Evolutionary conservation across 1,140 invertebrate species (phyloP).

Genomic region (Caenorhabditis briggsae): DNA sequence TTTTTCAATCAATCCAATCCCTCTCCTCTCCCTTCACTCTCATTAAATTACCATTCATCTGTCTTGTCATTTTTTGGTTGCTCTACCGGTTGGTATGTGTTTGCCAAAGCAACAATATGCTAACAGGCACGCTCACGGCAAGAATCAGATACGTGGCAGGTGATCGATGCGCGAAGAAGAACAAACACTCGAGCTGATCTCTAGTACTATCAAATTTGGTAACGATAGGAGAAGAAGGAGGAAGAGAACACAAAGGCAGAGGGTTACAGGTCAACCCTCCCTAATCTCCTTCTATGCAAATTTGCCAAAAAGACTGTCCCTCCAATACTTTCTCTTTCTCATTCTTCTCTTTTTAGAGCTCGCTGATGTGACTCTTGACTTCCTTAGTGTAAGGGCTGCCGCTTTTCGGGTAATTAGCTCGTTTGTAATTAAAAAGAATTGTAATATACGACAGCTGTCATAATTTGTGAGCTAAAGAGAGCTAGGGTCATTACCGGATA

Average conservation of each 20-base stretch:
- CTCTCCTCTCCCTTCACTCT: background rate
- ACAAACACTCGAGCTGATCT: constrained; percentile 55
- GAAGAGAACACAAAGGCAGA: background rate
- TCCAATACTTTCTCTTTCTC: background rate
- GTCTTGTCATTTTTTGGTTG: background rate
- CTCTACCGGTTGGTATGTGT: background rate
- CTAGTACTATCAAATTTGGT: constrained; percentile 54
- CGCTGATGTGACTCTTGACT: background rate
- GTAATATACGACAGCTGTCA: constrained; percentile 47
- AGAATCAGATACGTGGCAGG: constrained; percentile 54
- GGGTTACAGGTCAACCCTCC: constrained; percentile 42
- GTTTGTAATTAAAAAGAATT: background rate
- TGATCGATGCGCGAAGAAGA: constrained; percentile 48
- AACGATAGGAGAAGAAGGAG: constrained; percentile 7
- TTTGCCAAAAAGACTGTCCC: constrained; percentile 51
- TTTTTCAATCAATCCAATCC: background rate
- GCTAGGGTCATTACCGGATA: constrained; percentile 31
- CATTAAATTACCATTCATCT: constrained; percentile 38
- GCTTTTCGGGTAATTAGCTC: constrained; percentile 5
- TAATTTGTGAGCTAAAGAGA: constrained; percentile 2
- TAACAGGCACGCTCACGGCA: constrained; percentile 21
- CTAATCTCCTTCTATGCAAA: constrained; percentile 54
- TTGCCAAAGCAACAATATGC: constrained; percentile 55
- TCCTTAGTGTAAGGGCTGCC: background rate
- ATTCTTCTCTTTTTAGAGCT: background rate